These are phyloP conservation scores for Trachymyrmex septentrionalis DNA, from an alignment of 1,140 invertebrate genomes.

Conservation along the genomic window DNA sequence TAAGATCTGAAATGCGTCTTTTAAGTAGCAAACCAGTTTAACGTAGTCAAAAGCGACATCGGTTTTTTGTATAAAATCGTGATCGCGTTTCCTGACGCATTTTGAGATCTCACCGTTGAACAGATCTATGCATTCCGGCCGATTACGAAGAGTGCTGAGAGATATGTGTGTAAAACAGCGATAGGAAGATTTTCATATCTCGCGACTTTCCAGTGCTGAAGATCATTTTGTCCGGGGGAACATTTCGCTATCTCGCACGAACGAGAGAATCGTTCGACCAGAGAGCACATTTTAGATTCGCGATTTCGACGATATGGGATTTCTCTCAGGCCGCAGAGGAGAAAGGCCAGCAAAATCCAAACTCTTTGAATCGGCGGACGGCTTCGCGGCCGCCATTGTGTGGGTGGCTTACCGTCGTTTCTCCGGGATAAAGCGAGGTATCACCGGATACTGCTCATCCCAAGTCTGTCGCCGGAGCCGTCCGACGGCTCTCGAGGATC, in stretches of 20 bases:
- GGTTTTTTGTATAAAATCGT: neutral
- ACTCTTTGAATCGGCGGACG: slow-evolving; percentile 58
- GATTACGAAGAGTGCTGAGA: neutral
- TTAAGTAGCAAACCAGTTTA: neutral
- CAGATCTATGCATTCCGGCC: too few relatives aligned
- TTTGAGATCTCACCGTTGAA: too few relatives aligned
- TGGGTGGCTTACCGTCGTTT: slow-evolving; percentile 59
- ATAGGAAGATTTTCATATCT: slow-evolving; percentile 37
- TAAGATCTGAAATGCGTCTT: too few relatives aligned
- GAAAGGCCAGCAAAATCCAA: slow-evolving; percentile 52
- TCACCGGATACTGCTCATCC: slow-evolving; percentile 56
- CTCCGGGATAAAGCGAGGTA: slow-evolving; percentile 53
- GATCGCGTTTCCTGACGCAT: neutral
- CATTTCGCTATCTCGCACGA: slow-evolving; percentile 35
- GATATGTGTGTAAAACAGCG: slow-evolving; percentile 22
- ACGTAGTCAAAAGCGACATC: neutral
- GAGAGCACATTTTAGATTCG: slow-evolving; percentile 51
- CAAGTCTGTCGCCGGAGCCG: slow-evolving; percentile 47
- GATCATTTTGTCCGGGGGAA: slow-evolving; percentile 23
- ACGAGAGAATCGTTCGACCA: neutral
- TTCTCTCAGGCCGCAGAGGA: slow-evolving; percentile 5
- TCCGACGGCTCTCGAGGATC: slow-evolving; percentile 40
- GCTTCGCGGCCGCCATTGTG: slow-evolving; percentile 48
- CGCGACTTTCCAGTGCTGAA: neutral
- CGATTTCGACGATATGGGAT: slow-evolving; percentile 57